Conservation (phyloP, 2,888 invertebrate species). For the Gari tellinella region DNA sequence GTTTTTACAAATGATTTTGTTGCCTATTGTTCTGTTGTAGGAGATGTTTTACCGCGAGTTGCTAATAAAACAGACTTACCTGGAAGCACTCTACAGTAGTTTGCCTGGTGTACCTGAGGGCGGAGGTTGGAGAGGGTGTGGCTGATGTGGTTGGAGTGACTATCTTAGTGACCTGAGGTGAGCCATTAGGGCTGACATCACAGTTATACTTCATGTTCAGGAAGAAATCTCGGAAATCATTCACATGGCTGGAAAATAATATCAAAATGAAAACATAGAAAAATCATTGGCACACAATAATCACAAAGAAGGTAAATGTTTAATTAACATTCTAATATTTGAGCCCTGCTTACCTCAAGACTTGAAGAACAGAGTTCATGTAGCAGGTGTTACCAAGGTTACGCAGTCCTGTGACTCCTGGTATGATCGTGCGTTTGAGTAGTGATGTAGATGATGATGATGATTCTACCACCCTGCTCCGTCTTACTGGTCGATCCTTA, state of each 20-base stretch:
- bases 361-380: slow-evolving; percentile 84
- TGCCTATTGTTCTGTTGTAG: no score
- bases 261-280: no score
- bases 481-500: slow-evolving; percentile 13
- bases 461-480: slow-evolving; percentile 7
- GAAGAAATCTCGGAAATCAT: slow-evolving; percentile 75
- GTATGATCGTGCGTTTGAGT: slow-evolving; percentile 71
- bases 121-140: slow-evolving; percentile 9
- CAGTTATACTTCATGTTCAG: slow-evolving; percentile 53
- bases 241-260: slow-evolving; percentile 69
- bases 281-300: no score
- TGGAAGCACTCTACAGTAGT: slow-evolving; percentile 78
- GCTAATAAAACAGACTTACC: slow-evolving; percentile 65
- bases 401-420: slow-evolving; percentile 83
- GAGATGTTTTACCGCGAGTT: no score
- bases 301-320: no score
- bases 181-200: slow-evolving; percentile 48
- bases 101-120: slow-evolving; percentile 50
- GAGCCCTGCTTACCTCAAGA: slow-evolving; percentile 82
- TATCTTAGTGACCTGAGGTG: slow-evolving; percentile 38
- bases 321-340: no score
- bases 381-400: slow-evolving; percentile 84
- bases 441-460: slow-evolving; percentile 35
- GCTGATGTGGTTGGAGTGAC: slow-evolving; percentile 5
- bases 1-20: no score